Conservation (phyloP, 2,888 invertebrate species). For the Clusia tigrina region DNA sequence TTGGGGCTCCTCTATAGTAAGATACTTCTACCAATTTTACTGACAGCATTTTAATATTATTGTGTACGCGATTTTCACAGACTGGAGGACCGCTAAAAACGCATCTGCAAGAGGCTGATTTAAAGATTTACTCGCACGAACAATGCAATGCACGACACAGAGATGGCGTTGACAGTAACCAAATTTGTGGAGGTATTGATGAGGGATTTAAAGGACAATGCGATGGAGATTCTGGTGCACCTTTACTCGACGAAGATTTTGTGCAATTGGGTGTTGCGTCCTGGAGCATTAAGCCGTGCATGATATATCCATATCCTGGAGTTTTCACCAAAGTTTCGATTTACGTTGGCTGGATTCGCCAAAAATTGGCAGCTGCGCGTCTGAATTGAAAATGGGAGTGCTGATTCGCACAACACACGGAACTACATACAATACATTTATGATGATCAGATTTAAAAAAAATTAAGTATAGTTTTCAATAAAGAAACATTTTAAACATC, state of each 20-base stretch:
- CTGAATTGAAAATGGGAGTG: too few species aligned
- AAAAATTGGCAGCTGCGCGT: too few species aligned
- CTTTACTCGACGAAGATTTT: constrained; percentile 49
- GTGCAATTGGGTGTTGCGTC: constrained; percentile 64
- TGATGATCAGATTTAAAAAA: too few species aligned
- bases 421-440: too few species aligned
- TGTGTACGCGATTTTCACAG: constrained; percentile 39
- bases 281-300: constrained; percentile 65
- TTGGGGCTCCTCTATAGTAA: constrained; percentile 58
- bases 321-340: constrained; percentile 63
- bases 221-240: constrained; percentile 61
- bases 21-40: neutral
- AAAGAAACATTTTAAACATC: too few species aligned
- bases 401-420: too few species aligned
- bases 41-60: neutral
- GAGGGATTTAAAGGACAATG: constrained; percentile 58
- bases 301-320: constrained; percentile 61
- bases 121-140: constrained; percentile 60
- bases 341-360: constrained; percentile 59
- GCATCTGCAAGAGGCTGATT: constrained; percentile 58
- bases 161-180: constrained; percentile 46
- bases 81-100: constrained; percentile 53
- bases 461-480: too few species aligned
- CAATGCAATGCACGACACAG: constrained; percentile 56
- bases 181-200: constrained; percentile 63